Conservation (phyloP, 2,113 vertebrate species). For the Pampusana beccarii region DNA sequence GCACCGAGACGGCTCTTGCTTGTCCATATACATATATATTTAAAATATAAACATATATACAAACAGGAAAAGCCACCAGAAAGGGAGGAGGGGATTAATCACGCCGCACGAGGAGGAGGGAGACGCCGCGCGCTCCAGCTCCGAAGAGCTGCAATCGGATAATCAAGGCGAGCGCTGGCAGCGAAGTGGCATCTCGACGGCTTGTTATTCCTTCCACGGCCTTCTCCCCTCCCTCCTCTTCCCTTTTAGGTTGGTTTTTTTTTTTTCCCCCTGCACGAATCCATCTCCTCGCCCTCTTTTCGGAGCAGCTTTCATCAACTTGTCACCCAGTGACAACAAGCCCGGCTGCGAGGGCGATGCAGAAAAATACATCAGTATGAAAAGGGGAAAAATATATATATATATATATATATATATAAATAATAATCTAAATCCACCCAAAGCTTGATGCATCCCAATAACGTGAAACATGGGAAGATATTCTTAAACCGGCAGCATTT, state of each 20-base stretch:
- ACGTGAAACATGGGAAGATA: neutral
- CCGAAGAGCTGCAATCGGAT: neutral
- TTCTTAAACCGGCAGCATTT: neutral
- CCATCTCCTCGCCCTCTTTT: neutral
- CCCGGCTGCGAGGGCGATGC: neutral
- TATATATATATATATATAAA: no score
- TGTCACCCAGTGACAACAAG: slow-evolving; percentile 48
- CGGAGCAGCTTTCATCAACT: slow-evolving; percentile 37
- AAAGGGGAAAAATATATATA: neutral
- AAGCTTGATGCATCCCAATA: neutral
- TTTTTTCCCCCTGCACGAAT: fast-evolving
- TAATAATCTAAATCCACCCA: neutral
- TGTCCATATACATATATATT: neutral
- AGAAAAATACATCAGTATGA: neutral
- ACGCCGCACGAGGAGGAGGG: neutral
- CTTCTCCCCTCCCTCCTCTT: neutral
- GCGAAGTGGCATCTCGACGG: neutral
- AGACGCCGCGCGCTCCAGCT: fast-evolving
- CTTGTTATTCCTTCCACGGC: neutral
- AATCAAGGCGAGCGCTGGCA: neutral
- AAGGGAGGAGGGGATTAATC: neutral
- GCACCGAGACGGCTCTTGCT: neutral
- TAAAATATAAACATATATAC: neutral
- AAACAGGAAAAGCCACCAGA: neutral
- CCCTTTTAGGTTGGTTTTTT: no score